These are phyloP conservation scores for Tiaroga cobitis DNA, from an alignment of 2,797 vertebrate genomes.

Conservation along the genomic window DNA sequence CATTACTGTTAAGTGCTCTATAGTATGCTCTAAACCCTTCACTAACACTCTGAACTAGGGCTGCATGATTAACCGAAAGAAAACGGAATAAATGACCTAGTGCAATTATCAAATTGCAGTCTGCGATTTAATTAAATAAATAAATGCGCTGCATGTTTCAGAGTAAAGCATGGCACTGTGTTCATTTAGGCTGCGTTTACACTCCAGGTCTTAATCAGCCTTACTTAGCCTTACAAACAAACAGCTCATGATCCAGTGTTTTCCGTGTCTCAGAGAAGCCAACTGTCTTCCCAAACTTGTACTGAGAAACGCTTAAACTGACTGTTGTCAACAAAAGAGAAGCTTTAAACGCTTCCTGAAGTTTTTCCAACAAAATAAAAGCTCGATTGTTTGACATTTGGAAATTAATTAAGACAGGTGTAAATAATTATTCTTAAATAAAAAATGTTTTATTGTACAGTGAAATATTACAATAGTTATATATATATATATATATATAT, in stretches of 20 bases:
- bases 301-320: too few relatives aligned
- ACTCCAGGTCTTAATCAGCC: background rate
- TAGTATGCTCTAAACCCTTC: constrained; percentile 5
- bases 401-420: background rate
- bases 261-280: too few relatives aligned
- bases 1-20: background rate
- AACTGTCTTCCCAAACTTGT: too few relatives aligned
- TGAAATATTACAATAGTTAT: background rate
- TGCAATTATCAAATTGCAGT: background rate
- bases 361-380: background rate
- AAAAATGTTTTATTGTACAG: background rate
- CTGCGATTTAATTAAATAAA: background rate
- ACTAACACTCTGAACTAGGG: background rate
- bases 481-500: too few relatives aligned
- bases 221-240: too few relatives aligned
- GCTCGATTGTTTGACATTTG: background rate
- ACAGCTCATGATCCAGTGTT: too few relatives aligned
- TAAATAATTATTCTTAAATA: background rate
- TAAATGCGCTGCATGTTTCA: background rate
- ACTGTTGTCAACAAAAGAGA: too few relatives aligned
- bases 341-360: background rate
- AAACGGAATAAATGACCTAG: background rate
- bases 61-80: background rate
- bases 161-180: background rate
- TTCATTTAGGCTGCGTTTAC: background rate